Evolutionary conservation across 2,888 invertebrate genomes (phyloP).

Genomic region (Chymomyza caudatula): DNA sequence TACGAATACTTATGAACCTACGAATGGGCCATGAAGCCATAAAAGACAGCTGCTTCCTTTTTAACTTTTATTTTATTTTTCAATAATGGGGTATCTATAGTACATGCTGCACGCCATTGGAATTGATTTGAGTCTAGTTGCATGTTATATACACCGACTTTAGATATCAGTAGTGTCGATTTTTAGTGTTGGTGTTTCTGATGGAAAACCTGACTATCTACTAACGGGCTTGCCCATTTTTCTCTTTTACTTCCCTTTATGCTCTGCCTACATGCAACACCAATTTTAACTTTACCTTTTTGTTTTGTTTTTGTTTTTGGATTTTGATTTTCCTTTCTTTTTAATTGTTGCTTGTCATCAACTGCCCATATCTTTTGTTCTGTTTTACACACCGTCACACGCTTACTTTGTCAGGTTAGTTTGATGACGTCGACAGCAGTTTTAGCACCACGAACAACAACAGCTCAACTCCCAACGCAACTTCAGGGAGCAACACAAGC

Average conservation of each 20-base stretch:
- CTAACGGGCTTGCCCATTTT: constrained; percentile 44
- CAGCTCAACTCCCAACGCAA: constrained; percentile 31
- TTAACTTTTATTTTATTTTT: constrained; percentile 20
- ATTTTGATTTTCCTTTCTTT: not conserved
- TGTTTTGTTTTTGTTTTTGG: not conserved
- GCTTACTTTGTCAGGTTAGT: constrained; percentile 77
- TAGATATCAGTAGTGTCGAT: not conserved
- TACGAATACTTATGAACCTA: constrained; percentile 8
- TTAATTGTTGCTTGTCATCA: not conserved
- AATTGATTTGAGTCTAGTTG: constrained; percentile 10
- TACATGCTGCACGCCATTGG: constrained; percentile 21
- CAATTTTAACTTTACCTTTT: not conserved
- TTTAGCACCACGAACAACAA: constrained; percentile 58
- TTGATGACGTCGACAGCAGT: constrained; percentile 76
- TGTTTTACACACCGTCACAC: constrained; percentile 37
- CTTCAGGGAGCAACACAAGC: constrained; percentile 27
- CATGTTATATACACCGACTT: constrained; percentile 4
- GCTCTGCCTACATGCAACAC: not conserved
- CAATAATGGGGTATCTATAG: constrained; percentile 4
- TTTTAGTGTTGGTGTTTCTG: not conserved
- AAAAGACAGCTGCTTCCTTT: constrained; percentile 35
- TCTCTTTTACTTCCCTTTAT: constrained; percentile 6
- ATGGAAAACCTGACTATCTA: constrained; percentile 22
- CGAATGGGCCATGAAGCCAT: not conserved
- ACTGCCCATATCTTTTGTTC: not conserved